phyloP scores from a whole-genome alignment of 2,888 invertebrate genomes.

The Ectemnius continuus region DNA sequence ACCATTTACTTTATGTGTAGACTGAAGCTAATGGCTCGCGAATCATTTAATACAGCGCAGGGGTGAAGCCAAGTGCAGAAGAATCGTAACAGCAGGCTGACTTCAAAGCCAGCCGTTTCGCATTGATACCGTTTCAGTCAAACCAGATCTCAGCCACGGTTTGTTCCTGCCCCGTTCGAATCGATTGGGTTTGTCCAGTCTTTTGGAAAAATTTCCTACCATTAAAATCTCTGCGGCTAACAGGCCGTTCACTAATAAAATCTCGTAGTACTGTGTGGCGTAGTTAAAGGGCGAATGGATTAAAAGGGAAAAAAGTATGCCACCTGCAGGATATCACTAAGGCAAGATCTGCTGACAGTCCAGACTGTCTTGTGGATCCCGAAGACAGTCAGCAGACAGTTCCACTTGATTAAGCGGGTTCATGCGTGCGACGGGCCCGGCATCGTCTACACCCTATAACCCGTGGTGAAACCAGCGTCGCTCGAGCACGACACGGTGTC shows the following conservation, averaged over 20 bases:
- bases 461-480: conserved; percentile 51
- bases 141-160: not conserved
- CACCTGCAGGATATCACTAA: not conserved
- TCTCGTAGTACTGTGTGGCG: not conserved
- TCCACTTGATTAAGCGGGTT: conserved; percentile 75
- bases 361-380: conserved; percentile 61
- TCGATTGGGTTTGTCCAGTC: too few relatives aligned
- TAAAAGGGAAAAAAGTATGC: conserved; percentile 9
- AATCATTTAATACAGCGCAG: conserved; percentile 47
- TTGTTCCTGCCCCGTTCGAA: too few relatives aligned
- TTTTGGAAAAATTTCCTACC: too few relatives aligned
- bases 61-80: conserved; percentile 23
- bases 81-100: conserved; percentile 6
- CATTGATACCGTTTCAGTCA: conserved; percentile 1
- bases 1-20: conserved; percentile 10
- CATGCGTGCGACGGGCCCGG: conserved; percentile 67
- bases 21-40: conserved; percentile 48
- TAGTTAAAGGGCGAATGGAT: not conserved
- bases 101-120: conserved; percentile 1
- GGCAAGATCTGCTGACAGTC: conserved; percentile 43
- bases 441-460: conserved; percentile 47
- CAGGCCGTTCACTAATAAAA: conserved; percentile 3
- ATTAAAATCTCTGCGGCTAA: too few relatives aligned
- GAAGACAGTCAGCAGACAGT: conserved; percentile 65
- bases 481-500: conserved; percentile 47